Base-by-base conservation (phyloP, 2,888 invertebrate genomes). In the Lithophane leautieri region DNA sequence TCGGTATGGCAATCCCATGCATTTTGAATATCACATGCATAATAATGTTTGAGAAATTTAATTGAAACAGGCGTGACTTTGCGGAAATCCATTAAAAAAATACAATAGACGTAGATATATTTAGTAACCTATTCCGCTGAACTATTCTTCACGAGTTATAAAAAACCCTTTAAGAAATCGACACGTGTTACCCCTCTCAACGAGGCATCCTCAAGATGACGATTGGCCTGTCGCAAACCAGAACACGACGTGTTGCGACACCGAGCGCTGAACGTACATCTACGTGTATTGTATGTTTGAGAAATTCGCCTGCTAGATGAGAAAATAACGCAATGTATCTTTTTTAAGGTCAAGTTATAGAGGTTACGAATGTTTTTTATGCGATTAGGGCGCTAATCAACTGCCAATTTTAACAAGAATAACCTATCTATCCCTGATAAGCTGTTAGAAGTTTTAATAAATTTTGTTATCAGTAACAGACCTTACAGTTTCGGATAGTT, bases 401-500 rank as follows among this genome's bases (percentile, higher is more conserved):
- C 16, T 58, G 16, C 8, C 12, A 54, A 54, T 54, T 12, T n/a
- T n/a, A 54, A 54, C n/a, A 54, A n/a, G 12, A n/a, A n/a, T 12
- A 12, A 54, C 54, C n/a, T 34, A 25, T 25, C 4, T 12, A 25
- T 42, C 7, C 3, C 19, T 14, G 9, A 28, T 19, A n/a, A 22
- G 16, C 16, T 42, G 22, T 69, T 25, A 11, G 25, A 52, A 42
- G 22, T 16, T 52, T 42, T n/a, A 11, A 54, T 28, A 12, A 0
- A 19, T 40, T 34, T 4, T 34, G 34, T 4, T 16, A 28, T 25
- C 19, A 16, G 34, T 47, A 9, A 19, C 19, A 52, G 9, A n/a
- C 28, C 19, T 22, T 42, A n/a, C 73, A n/a, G 44, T 72, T 72
- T 56, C n/a, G 14, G n/a, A 72, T 12, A 54, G 25, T 47, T 40